Conservation (phyloP, 2,888 invertebrate genomes). For the Oscheius sp. region DNA sequence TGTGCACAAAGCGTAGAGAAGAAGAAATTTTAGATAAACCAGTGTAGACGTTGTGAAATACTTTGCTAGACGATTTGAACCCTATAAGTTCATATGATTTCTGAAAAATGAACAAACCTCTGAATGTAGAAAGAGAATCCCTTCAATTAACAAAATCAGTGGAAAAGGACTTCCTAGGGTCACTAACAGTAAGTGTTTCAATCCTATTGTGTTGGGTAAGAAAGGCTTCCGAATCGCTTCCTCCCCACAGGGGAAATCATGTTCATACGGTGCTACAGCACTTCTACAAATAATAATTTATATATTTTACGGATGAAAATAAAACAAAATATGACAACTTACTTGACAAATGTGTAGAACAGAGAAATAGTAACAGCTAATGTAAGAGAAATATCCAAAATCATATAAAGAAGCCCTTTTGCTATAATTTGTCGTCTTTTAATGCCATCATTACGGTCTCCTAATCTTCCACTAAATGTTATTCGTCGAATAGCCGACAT, state of each 20-base stretch:
- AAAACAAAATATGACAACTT: neutral
- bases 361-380: conserved; percentile 43
- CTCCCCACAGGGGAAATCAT: conserved; percentile 95
- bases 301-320: neutral
- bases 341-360: conserved; percentile 53
- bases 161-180: conserved; percentile 59
- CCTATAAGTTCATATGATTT: conserved; percentile 30
- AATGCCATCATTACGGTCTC: conserved; percentile 24
- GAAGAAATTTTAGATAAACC: conserved; percentile 60
- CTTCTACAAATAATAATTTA: conserved; percentile 33
- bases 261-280: conserved; percentile 55
- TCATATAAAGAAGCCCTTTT: conserved; percentile 45
- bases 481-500: conserved; percentile 29
- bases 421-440: conserved; percentile 19
- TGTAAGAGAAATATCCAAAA: conserved; percentile 50
- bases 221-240: conserved; percentile 88
- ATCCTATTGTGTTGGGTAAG: conserved; percentile 73
- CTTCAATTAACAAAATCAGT: conserved; percentile 50
- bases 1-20: conserved; percentile 52
- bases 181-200: conserved; percentile 58
- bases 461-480: conserved; percentile 50
- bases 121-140: conserved; percentile 39
- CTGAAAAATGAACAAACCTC: neutral
- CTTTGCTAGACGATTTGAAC: conserved; percentile 49
- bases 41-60: conserved; percentile 56